Evolutionary conservation across 1,140 invertebrate species (phyloP).

Genomic region (Globodera rostochiensis): DNA sequence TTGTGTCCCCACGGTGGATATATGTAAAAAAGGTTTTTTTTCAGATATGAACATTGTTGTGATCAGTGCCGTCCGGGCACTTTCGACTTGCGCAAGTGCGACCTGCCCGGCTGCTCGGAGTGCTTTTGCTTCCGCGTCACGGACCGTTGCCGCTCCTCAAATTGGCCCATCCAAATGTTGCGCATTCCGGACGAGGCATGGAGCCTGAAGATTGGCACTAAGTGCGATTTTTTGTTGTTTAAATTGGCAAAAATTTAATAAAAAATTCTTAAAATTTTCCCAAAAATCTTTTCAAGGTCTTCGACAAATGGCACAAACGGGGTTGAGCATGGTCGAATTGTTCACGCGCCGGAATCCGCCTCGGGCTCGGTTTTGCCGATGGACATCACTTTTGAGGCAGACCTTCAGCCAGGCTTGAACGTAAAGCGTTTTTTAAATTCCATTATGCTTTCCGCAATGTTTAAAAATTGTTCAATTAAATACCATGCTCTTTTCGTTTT

Average conservation of each 20-base stretch:
- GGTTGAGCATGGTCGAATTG: slow-evolving; percentile 46
- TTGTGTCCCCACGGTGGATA: not conserved
- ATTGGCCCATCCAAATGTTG: slow-evolving; percentile 51
- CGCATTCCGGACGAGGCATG: slow-evolving; percentile 41
- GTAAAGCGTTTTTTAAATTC: too few species aligned
- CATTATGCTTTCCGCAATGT: too few species aligned
- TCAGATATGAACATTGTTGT: slow-evolving; percentile 74
- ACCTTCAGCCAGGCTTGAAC: slow-evolving; percentile 36
- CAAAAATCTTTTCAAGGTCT: not conserved
- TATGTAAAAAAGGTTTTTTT: not conserved
- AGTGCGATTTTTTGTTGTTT: not conserved
- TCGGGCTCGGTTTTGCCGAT: slow-evolving; percentile 28
- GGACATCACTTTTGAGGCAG: slow-evolving; percentile 52
- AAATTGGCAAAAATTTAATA: not conserved
- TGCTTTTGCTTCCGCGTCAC: slow-evolving; percentile 75
- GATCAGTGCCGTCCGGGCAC: slow-evolving; percentile 82
- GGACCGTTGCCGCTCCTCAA: slow-evolving; percentile 71
- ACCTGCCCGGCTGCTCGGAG: slow-evolving; percentile 80
- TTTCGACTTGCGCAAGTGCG: too few species aligned
- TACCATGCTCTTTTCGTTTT: too few species aligned
- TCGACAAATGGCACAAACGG: slow-evolving; percentile 37
- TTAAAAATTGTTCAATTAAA: too few species aligned
- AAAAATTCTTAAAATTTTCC: not conserved
- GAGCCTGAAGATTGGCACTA: slow-evolving; percentile 53
- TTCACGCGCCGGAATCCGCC: slow-evolving; percentile 38